These are phyloP conservation scores for Colletes collaris DNA, from an alignment of 2,888 invertebrate species.

Conservation along the genomic window DNA sequence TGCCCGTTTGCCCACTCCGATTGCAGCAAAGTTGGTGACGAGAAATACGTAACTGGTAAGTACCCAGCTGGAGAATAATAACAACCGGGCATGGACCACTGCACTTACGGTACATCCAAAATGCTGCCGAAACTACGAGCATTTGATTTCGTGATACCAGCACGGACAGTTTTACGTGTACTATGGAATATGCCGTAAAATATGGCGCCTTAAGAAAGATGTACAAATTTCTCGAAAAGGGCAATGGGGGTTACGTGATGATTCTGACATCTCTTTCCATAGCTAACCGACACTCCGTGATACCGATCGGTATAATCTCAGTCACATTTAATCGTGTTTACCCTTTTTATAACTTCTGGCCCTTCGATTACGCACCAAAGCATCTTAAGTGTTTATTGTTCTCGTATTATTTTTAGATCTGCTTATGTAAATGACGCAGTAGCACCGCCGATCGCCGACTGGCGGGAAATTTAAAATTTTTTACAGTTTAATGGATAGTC, in stretches of 20 bases:
- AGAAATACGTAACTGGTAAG: slow-evolving; percentile 97
- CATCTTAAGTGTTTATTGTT: slow-evolving; percentile 71
- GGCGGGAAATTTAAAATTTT: slow-evolving; percentile 72
- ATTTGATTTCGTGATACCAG: slow-evolving; percentile 57
- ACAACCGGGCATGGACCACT: slow-evolving; percentile 85
- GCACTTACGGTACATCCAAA: slow-evolving; percentile 67
- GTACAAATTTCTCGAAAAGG: slow-evolving; percentile 83
- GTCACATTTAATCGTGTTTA: slow-evolving; percentile 31
- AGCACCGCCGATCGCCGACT: slow-evolving; percentile 62
- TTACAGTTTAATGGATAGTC: slow-evolving; percentile 14
- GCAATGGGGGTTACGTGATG: slow-evolving; percentile 70
- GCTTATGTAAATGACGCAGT: slow-evolving; percentile 81
- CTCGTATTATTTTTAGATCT: slow-evolving; percentile 77
- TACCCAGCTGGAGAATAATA: slow-evolving; percentile 88
- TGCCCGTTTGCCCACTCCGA: slow-evolving; percentile 96
- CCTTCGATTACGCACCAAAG: slow-evolving; percentile 42
- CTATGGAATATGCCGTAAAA: slow-evolving; percentile 72
- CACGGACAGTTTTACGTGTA: slow-evolving; percentile 65
- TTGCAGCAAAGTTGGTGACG: slow-evolving; percentile 97
- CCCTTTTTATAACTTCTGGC: slow-evolving; percentile 29
- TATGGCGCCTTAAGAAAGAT: slow-evolving; percentile 76
- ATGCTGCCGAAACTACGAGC: slow-evolving; percentile 60
- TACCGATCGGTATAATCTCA: slow-evolving; percentile 25
- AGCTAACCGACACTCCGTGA: slow-evolving; percentile 18
- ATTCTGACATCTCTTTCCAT: slow-evolving; percentile 38